Percentiles rank a stretch among this genome's conserved stretches.
These are phyloP conservation scores for Engystomops pustulosus DNA, from an alignment of 2,113 vertebrate species.

Conservation along the genomic window DNA sequence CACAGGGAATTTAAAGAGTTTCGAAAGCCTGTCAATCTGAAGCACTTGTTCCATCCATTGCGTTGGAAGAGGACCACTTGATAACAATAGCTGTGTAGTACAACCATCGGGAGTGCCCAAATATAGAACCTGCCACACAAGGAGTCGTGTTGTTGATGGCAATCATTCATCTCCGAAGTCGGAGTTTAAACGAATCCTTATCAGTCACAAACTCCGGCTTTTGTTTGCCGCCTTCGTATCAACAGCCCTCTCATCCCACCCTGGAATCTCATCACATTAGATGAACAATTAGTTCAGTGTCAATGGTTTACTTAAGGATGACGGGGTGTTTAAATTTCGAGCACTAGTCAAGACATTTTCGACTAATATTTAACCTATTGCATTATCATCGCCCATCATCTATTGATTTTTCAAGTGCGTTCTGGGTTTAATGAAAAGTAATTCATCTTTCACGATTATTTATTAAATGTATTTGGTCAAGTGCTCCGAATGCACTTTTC, in stretches of 20 bases:
- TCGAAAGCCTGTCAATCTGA: conserved; percentile 24
- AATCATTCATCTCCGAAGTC: conserved; percentile 65
- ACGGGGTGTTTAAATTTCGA: conserved; percentile 63
- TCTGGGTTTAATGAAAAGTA: conserved; percentile 66
- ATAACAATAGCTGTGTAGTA: conserved; percentile 37
- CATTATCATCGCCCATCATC: conserved; percentile 70
- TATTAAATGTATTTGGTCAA: conserved; percentile 69
- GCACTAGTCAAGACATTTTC: conserved; percentile 65
- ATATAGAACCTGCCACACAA: conserved; percentile 58
- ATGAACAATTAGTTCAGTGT: conserved; percentile 66
- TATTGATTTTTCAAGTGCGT: conserved; percentile 70
- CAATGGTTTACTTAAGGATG: conserved; percentile 71
- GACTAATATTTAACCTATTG: conserved; percentile 73
- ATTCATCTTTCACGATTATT: conserved; percentile 75
- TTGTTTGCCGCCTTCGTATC: conserved; percentile 65
- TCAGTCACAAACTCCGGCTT: conserved; percentile 63
- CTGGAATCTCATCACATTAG: conserved; percentile 61
- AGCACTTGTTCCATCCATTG: conserved; percentile 27
- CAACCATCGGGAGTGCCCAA: conserved; percentile 58
- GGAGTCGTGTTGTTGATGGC: conserved; percentile 56
- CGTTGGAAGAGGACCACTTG: conserved; percentile 56
- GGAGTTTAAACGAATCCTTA: conserved; percentile 65
- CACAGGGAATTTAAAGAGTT: conserved; percentile 25
- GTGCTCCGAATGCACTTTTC: conserved; percentile 78
- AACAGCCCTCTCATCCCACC: conserved; percentile 64